Base-by-base conservation (phyloP, 2,113 vertebrate genomes). In the Poecilia latipinna region DNA sequence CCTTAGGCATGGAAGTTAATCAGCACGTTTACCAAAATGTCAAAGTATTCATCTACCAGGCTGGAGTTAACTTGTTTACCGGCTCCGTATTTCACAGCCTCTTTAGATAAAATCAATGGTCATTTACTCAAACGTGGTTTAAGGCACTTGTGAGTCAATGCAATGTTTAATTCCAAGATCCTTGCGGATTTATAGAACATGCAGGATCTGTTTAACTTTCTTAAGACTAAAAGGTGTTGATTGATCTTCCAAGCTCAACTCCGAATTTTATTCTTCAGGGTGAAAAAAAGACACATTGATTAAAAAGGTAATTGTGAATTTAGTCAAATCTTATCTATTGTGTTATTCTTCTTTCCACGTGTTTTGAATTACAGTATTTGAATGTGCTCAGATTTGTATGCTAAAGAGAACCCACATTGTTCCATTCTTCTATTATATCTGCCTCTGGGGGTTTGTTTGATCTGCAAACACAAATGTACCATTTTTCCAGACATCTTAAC, bases 381-480 rank as follows among this genome's bases (percentile, higher is more conserved):
- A 70, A 66, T 19, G 57, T 48, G 12, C 11, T 72, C 42, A 74
- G 8, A 74, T 65, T 74, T 32, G 65, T 54, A 68, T 37, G 71
- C 68, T 32, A 70, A 84, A 67, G 19, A 70, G 65, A 28, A 11
- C 57, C 61, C 54, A 73, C 57, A 68, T 70, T 12, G 68, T 74
- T 72, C n/a, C 39, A 10, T 57, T 74, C 22, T 65, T 73, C 17
- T 31, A 12, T 66, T 22, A n/a, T 62, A 60, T 31, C 76, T 42
- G 39, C 69, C 72, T 81, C 51, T 32, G 54, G 73, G 68, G 70
- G 68, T 65, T 35, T 31, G 7, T n/a, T 75, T 57, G 79, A 70
- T 6, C 57, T 48, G 57, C 4, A 61, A 61, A 42, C n/a, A 77
- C 51, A 77, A 61, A 77, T 4, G 11, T 70, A 35, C 17, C 44